Conservation (phyloP, 2,888 invertebrate genomes). For the Limenitis camilla region DNA sequence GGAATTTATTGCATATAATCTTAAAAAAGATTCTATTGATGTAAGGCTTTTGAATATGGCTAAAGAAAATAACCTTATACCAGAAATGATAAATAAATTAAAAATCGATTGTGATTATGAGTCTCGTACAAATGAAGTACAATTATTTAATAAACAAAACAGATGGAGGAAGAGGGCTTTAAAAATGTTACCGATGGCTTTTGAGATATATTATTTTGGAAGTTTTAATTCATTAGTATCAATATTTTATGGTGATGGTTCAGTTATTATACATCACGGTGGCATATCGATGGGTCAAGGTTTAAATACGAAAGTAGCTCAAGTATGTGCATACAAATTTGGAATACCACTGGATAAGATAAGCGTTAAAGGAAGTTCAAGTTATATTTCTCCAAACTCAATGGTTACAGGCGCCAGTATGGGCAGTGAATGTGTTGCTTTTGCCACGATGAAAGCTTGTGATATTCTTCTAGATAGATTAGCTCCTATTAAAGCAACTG, state of each 20-base stretch:
- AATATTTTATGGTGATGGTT: slow-evolving; percentile 80
- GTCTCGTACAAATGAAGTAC: slow-evolving; percentile 55
- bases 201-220: slow-evolving; percentile 71
- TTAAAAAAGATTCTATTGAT: slow-evolving; percentile 73
- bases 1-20: slow-evolving; percentile 76
- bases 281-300: slow-evolving; percentile 87
- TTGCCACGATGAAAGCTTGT: slow-evolving; percentile 77
- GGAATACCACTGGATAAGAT: slow-evolving; percentile 79
- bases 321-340: slow-evolving; percentile 82
- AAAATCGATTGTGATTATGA: slow-evolving; percentile 69
- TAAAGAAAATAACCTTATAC: slow-evolving; percentile 52
- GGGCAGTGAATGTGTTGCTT: slow-evolving; percentile 78
- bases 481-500: slow-evolving; percentile 71
- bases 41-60: slow-evolving; percentile 74
- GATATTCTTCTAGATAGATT: slow-evolving; percentile 75
- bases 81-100: slow-evolving; percentile 69
- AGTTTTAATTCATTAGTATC: slow-evolving; percentile 76
- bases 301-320: slow-evolving; percentile 85
- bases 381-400: slow-evolving; percentile 76
- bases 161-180: slow-evolving; percentile 85
- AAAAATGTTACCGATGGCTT: slow-evolving; percentile 78
- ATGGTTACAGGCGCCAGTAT: slow-evolving; percentile 78
- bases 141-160: slow-evolving; percentile 75
- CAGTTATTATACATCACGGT: slow-evolving; percentile 79
- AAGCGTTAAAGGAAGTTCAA: slow-evolving; percentile 76